These are phyloP conservation scores for Drosophila greeni DNA, from an alignment of 2,888 invertebrate genomes.

Conservation along the genomic window DNA sequence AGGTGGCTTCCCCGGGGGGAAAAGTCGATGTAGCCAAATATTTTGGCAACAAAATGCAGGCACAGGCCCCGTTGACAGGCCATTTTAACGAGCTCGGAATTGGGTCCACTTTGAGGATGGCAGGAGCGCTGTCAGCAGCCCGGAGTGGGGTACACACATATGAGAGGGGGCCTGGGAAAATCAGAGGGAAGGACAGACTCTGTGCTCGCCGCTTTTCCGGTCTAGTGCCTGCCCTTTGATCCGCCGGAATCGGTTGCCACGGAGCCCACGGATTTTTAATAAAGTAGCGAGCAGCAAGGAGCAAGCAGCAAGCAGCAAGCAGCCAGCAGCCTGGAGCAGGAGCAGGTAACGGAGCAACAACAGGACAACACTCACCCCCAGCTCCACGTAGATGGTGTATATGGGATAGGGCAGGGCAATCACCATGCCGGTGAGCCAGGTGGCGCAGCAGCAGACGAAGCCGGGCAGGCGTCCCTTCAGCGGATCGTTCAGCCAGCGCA, in stretches of 20 bases:
- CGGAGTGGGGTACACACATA: too few relatives aligned
- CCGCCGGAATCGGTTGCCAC: slow-evolving; percentile 31
- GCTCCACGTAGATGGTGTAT: slow-evolving; percentile 85
- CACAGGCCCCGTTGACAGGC: slow-evolving; percentile 53
- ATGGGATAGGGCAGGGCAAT: slow-evolving; percentile 86
- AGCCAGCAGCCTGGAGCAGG: not conserved
- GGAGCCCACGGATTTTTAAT: slow-evolving; percentile 16
- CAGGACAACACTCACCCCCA: slow-evolving; percentile 81
- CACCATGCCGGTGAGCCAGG: slow-evolving; percentile 86
- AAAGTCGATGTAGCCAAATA: slow-evolving; percentile 52
- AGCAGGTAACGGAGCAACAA: not conserved
- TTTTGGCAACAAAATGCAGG: slow-evolving; percentile 66
- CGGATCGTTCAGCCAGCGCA: slow-evolving; percentile 83
- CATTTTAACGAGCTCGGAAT: slow-evolving; percentile 64
- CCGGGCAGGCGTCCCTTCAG: slow-evolving; percentile 83
- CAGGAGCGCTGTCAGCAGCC: slow-evolving; percentile 7
- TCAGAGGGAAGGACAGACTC: slow-evolving; percentile 3
- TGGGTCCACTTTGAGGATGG: slow-evolving; percentile 31
- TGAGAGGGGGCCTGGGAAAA: not conserved
- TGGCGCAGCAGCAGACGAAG: slow-evolving; percentile 83
- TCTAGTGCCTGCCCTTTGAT: slow-evolving; percentile 61
- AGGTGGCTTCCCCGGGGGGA: not conserved
- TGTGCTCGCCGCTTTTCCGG: slow-evolving; percentile 51
- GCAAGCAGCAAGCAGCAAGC: too few relatives aligned
- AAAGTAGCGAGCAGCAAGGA: slow-evolving; percentile 10